phyloP scores from a whole-genome alignment of 37 sponge, comb jelly and placozoan genomes.

The Chondrilla cf. caribensis region DNA sequence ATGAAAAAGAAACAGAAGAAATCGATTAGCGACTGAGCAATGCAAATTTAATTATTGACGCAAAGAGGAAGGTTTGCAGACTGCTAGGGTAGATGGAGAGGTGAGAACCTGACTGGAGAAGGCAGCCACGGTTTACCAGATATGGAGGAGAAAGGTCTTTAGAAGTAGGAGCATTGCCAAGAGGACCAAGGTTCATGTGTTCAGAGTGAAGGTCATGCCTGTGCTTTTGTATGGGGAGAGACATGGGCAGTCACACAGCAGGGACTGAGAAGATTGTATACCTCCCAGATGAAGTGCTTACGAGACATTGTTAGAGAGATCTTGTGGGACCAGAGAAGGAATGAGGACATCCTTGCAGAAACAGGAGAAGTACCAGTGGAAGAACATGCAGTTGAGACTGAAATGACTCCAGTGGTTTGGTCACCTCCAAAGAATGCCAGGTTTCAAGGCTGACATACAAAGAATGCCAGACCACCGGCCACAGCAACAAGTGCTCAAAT shows the following conservation, averaged over 20 bases:
- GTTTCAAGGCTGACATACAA: too few species aligned
- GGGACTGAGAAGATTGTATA: background rate
- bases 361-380: background rate
- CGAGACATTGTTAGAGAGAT: constrained; percentile 3
- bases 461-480: background rate
- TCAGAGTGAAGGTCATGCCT: background rate
- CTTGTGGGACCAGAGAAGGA: background rate
- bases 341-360: constrained; percentile 7
- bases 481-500: background rate
- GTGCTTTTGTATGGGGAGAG: constrained; percentile 7
- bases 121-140: background rate
- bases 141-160: background rate
- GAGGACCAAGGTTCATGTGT: constrained; percentile 5
- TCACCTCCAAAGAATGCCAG: constrained; percentile 12
- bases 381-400: background rate
- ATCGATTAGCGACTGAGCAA: background rate
- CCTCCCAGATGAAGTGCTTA: background rate
- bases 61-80: too few species aligned
- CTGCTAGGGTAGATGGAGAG: constrained; percentile 5
- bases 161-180: background rate
- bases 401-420: constrained; percentile 17
- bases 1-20: constrained; percentile 10
- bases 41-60: too few species aligned
- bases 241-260: constrained; percentile 10
- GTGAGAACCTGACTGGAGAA: background rate